A percentile compares a stretch with the other conserved stretches of the same genome.
Conservation (phyloP, 2,888 invertebrate species). For the Sphinx pinastri region DNA sequence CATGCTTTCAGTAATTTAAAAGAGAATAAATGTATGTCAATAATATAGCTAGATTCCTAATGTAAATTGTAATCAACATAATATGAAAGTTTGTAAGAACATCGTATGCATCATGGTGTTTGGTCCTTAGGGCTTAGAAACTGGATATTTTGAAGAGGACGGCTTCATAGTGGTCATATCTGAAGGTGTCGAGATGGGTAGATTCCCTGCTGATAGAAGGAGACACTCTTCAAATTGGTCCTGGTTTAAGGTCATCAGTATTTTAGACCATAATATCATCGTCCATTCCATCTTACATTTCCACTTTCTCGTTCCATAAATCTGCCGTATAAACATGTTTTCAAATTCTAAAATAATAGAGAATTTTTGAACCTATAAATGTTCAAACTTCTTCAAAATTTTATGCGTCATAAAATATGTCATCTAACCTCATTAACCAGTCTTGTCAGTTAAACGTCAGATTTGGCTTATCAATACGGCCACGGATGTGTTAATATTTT, state of each 20-base stretch:
- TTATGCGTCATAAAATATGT: neutral
- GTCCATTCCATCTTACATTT: conserved; percentile 76
- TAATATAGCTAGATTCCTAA: neutral
- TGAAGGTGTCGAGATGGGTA: conserved; percentile 86
- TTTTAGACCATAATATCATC: conserved; percentile 64
- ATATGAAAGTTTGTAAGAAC: conserved; percentile 36
- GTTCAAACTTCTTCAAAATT: too few species aligned
- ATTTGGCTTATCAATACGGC: conserved; percentile 37
- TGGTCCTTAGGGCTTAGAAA: conserved; percentile 81
- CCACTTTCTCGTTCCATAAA: conserved; percentile 36
- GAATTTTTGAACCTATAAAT: too few species aligned
- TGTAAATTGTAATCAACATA: neutral
- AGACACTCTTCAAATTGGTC: conserved; percentile 86
- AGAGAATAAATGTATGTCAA: neutral
- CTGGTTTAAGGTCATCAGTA: conserved; percentile 87
- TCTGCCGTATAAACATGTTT: neutral
- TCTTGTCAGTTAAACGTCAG: conserved; percentile 30
- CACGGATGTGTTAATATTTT: conserved; percentile 29
- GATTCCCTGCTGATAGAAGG: conserved; percentile 85
- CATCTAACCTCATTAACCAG: conserved; percentile 21
- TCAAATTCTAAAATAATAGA: neutral
- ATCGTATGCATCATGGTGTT: conserved; percentile 70
- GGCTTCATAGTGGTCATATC: conserved; percentile 85
- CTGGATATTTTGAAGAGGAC: conserved; percentile 86
- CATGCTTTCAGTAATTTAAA: conserved; percentile 1